Evolutionary conservation across 1,140 invertebrate genomes (phyloP).

Genomic region (Pantala flavescens): DNA sequence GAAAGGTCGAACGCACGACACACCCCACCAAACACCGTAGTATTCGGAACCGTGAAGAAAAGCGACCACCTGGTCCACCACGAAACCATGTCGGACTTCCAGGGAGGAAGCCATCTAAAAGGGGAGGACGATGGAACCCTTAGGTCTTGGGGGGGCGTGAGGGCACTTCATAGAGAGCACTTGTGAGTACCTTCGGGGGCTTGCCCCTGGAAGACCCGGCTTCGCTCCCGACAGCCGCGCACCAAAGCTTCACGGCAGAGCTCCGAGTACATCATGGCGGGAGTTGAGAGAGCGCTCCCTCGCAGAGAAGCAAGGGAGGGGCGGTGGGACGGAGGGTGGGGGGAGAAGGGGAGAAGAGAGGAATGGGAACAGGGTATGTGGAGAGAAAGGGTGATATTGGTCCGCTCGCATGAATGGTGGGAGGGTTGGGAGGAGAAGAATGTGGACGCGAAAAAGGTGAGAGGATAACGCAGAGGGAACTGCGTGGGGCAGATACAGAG

Average conservation of each 20-base stretch:
- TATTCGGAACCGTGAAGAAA: too few relatives aligned
- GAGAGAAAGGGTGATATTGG: not conserved
- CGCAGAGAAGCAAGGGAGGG: not conserved
- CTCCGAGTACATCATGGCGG: slow-evolving; percentile 43
- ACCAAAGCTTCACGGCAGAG: slow-evolving; percentile 49
- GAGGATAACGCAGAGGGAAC: not conserved
- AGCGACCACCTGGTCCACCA: too few relatives aligned
- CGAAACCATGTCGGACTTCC: too few relatives aligned
- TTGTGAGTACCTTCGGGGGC: not conserved
- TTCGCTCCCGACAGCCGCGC: slow-evolving; percentile 32
- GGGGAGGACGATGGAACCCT: too few relatives aligned
- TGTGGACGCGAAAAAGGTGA: not conserved
- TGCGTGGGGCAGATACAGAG: not conserved
- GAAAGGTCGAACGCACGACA: not conserved
- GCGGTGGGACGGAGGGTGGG: not conserved
- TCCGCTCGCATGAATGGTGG: not conserved
- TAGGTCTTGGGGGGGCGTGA: not conserved
- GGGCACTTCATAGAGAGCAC: not conserved
- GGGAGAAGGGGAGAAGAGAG: not conserved
- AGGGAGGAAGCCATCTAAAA: too few relatives aligned
- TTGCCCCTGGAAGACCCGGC: slow-evolving; percentile 25
- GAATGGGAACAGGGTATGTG: not conserved
- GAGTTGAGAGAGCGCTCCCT: not conserved
- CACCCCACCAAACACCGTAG: not conserved
- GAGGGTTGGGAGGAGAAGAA: not conserved